These are phyloP conservation scores for Sebastes schlegelii DNA, from an alignment of 2,113 vertebrate genomes.

Conservation along the genomic window DNA sequence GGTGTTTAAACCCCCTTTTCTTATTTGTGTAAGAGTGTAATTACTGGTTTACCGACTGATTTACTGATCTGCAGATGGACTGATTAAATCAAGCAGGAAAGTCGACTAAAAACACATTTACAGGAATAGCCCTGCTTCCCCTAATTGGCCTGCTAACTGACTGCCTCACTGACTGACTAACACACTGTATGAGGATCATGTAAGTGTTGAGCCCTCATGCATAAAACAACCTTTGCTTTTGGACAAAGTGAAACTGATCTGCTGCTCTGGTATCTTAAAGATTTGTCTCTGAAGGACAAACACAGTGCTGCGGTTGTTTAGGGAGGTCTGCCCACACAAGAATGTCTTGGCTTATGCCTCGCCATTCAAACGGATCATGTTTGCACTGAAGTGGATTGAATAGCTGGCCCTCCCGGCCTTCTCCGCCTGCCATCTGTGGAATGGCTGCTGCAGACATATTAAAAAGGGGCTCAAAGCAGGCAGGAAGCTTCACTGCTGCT, in stretches of 20 bases:
- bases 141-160: slow-evolving; percentile 27
- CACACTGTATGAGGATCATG: slow-evolving; percentile 15
- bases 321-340: slow-evolving; percentile 77
- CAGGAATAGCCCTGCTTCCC: slow-evolving; percentile 1
- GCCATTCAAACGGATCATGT: slow-evolving; percentile 79
- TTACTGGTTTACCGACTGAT: neutral
- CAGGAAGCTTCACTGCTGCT: slow-evolving; percentile 54
- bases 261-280: slow-evolving; percentile 38
- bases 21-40: slow-evolving; percentile 6
- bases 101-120: slow-evolving; percentile 13
- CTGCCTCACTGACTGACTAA: neutral
- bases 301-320: slow-evolving; percentile 70
- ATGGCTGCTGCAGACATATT: slow-evolving; percentile 65
- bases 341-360: slow-evolving; percentile 73
- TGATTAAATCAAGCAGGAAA: slow-evolving; percentile 30
- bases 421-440: slow-evolving; percentile 74
- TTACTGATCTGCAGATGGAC: slow-evolving; percentile 16
- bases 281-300: slow-evolving; percentile 57
- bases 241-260: slow-evolving; percentile 32
- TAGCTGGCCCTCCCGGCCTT: slow-evolving; percentile 56
- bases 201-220: neutral
- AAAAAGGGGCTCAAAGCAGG: slow-evolving; percentile 44
- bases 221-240: slow-evolving; percentile 39
- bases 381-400: slow-evolving; percentile 75
- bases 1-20: neutral